Evolutionary conservation across 2,113 vertebrate species (phyloP).

Genomic region (Bubalus kerabau): DNA sequence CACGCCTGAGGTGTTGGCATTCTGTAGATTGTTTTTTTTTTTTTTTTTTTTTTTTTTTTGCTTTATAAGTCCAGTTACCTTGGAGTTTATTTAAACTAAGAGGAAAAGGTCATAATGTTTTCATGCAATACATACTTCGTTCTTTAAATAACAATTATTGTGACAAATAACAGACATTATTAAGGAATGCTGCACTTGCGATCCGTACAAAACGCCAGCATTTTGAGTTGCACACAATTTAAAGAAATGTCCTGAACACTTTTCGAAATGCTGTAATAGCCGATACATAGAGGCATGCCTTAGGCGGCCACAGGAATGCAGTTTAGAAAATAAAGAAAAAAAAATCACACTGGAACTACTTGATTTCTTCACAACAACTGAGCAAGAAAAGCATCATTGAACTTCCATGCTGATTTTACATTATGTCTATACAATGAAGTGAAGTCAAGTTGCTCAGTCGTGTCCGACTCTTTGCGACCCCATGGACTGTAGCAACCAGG

Average conservation of each 20-base stretch:
- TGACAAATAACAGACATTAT: not conserved
- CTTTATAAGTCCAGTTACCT: not conserved
- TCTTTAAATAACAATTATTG: not conserved
- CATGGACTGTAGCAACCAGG: too few relatives aligned
- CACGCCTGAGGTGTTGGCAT: not conserved
- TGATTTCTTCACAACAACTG: slow-evolving; percentile 81
- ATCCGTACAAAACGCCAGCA: not conserved
- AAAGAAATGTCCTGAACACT: not conserved
- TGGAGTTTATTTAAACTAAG: not conserved
- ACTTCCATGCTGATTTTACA: slow-evolving; percentile 73
- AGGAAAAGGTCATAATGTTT: not conserved
- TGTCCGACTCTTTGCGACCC: too few relatives aligned
- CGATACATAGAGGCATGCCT: not conserved
- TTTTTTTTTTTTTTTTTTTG: not conserved
- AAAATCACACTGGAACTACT: slow-evolving; percentile 81
- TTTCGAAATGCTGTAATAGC: not conserved
- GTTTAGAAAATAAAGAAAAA: not conserved
- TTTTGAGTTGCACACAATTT: not conserved
- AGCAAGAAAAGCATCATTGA: slow-evolving; percentile 82
- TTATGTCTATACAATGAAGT: slow-evolving; percentile 76
- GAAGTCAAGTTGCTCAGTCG: too few relatives aligned
- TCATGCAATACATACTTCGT: not conserved
- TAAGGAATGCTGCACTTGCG: not conserved
- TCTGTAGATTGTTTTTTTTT: not conserved
- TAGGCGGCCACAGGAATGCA: not conserved